Evolutionary conservation across 2,113 vertebrate genomes (phyloP), one percentile per base, ranked within the genome.

Genomic region (Tragulus kanchil): DNA sequence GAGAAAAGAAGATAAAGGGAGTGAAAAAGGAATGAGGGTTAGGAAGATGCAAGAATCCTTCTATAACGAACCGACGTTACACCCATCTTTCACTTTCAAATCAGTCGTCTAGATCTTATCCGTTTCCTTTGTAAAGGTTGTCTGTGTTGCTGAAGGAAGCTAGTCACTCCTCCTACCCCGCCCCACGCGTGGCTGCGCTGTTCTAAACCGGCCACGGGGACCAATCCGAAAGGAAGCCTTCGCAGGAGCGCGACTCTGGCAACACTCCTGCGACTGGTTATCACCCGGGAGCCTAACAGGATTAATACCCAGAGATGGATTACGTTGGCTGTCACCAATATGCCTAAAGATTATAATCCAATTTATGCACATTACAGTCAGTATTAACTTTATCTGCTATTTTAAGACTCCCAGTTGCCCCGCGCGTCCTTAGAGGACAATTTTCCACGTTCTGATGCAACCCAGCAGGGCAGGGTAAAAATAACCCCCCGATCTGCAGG

Each of bases 321-420:
- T 97, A 97, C 67, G 56, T 69, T 83, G 92, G 89, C 89, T 98
- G 96, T 96, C 97, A 89, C 97, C 97, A 95, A 97, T 91, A 92
- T 84, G 93, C 93, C 96, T 97, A 88, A 92, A 97, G 96, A 97
- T 98, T 96, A 96, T 97, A 97, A 98, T 98, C 96, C 97, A 97
- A 92, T 98, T 97, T 96, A 97, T 95, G 85, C 91, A 93, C 89
- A 93, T 97, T 96, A 95, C 89, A 94, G 94, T 95, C 97, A 85
- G 95, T 90, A 97, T 97, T 97, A 97, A 96, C 97, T 97, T 96
- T 77, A 82, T 97, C 96, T 97, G 97, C 96, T 97, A 96, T 97
- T 98, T 97, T 95, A 93, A 96, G 96, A 59, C 78, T 92, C 94
- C 85, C 79, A 52, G 85, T 96, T 58, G 75, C 48, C 59, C 59